Conservation (phyloP, 2,888 invertebrate species). For the Achlya flavicornis region DNA sequence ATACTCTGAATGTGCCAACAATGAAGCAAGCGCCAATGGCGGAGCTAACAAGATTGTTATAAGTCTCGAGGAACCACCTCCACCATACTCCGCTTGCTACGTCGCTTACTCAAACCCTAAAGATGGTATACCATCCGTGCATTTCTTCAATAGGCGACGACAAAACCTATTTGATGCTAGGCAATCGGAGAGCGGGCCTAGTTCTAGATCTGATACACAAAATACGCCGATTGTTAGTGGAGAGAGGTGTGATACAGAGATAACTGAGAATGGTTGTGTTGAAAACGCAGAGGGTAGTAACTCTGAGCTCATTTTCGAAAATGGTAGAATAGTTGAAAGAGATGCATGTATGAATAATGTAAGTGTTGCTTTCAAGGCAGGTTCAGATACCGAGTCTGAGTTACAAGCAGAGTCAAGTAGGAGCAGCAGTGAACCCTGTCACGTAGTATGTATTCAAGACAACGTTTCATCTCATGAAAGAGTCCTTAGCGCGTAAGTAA, state of each 20-base stretch:
- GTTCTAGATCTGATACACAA: constrained; percentile 13
- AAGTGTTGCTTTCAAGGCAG: background rate
- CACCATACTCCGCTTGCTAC: constrained; percentile 67
- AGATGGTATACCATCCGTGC: constrained; percentile 48
- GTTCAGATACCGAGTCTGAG: background rate
- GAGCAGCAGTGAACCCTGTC: background rate
- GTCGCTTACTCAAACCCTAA: constrained; percentile 51
- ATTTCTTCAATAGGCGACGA: constrained; percentile 38
- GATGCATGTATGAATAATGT: background rate
- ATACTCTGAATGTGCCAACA: constrained; percentile 53
- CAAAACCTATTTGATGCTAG: constrained; percentile 18
- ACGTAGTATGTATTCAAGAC: background rate
- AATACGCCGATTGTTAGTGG: constrained; percentile 15
- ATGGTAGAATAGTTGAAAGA: constrained; percentile 38
- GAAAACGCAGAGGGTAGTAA: constrained; percentile 3
- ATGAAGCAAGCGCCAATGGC: constrained; percentile 1
- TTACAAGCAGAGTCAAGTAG: background rate
- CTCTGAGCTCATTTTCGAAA: constrained; percentile 18
- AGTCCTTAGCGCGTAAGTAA: background rate
- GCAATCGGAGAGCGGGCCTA: background rate
- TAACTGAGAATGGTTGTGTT: constrained; percentile 6
- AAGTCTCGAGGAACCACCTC: constrained; percentile 59
- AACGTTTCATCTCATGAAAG: background rate
- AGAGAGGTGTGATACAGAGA: background rate
- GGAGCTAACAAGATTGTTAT: background rate